Evolutionary conservation across 1,140 invertebrate genomes (phyloP).

Genomic region (Drosophila melanica): DNA sequence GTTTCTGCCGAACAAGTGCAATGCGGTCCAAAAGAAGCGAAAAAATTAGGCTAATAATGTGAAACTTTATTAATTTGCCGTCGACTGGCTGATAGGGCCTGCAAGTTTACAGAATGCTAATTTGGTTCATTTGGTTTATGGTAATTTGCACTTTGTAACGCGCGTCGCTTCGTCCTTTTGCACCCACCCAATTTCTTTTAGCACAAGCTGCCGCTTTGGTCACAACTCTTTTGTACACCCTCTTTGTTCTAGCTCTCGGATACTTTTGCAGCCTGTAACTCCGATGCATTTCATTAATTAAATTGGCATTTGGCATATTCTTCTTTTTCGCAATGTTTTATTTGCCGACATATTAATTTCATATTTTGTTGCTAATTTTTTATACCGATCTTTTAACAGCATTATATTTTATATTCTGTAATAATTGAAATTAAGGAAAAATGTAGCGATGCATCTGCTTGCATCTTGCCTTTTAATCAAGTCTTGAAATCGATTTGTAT

Average conservation of each 20-base stretch:
- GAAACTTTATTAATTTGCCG: slow-evolving; percentile 77
- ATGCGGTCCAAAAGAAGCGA: background rate
- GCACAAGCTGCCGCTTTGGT: background rate
- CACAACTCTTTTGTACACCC: too few species aligned
- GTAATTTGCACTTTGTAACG: slow-evolving; percentile 46
- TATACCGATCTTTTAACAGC: too few species aligned
- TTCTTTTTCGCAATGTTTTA: slow-evolving; percentile 4
- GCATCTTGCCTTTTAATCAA: too few species aligned
- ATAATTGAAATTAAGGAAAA: too few species aligned
- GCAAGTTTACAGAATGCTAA: slow-evolving; percentile 72
- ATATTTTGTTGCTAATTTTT: background rate
- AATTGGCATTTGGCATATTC: slow-evolving; percentile 63
- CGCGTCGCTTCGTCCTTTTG: slow-evolving; percentile 20
- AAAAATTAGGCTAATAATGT: slow-evolving; percentile 60
- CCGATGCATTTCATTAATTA: slow-evolving; percentile 74
- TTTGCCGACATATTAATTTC: slow-evolving; percentile 47
- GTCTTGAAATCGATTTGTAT: too few species aligned
- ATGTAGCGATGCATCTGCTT: too few species aligned
- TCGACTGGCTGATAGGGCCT: slow-evolving; percentile 20
- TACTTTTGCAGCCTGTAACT: slow-evolving; percentile 49
- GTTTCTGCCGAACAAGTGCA: background rate
- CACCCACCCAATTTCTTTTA: slow-evolving; percentile 13
- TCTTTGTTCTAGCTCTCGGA: slow-evolving; percentile 7
- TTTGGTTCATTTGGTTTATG: slow-evolving; percentile 76
- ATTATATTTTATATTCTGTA: too few species aligned